Percentiles rank a stretch among this genome's conserved stretches.
phyloP scores from a whole-genome alignment of 2,797 vertebrate genomes.

The Discoglossus pictus region DNA sequence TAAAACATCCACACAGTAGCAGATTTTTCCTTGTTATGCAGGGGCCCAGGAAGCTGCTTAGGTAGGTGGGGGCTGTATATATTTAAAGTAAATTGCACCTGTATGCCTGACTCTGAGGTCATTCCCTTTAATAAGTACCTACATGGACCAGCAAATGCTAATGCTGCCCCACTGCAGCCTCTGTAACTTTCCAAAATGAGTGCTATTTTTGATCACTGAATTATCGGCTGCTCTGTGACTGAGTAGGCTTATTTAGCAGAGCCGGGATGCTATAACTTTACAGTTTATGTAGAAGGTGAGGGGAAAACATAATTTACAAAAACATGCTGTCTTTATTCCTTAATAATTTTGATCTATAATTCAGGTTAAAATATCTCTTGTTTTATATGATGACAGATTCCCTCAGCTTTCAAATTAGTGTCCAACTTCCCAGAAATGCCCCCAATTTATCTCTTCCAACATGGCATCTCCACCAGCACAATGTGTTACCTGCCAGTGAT shows the following conservation, averaged over 20 bases:
- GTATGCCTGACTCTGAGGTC: slow-evolving; percentile 20
- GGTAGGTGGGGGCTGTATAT: background rate
- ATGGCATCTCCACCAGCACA: slow-evolving; percentile 21
- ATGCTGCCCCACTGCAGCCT: background rate
- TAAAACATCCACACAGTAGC: too few relatives aligned
- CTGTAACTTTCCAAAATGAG: slow-evolving; percentile 12
- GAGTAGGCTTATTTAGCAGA: slow-evolving; percentile 12
- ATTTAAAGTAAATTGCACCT: slow-evolving; percentile 14
- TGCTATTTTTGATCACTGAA: slow-evolving; percentile 13
- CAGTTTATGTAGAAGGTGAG: background rate
- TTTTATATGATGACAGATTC: slow-evolving; percentile 24
- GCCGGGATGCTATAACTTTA: background rate
- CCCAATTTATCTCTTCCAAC: slow-evolving; percentile 37
- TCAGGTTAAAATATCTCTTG: slow-evolving; percentile 10
- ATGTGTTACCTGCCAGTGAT: slow-evolving; percentile 38
- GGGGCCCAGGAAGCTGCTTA: background rate
- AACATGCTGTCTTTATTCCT: background rate
- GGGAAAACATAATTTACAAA: slow-evolving; percentile 7
- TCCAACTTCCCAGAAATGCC: slow-evolving; percentile 42
- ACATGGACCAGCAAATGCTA: slow-evolving; percentile 24
- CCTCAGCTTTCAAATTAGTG: slow-evolving; percentile 16
- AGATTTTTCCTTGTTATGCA: too few relatives aligned
- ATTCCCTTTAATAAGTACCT: slow-evolving; percentile 25
- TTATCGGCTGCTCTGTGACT: slow-evolving; percentile 10
- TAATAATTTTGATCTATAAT: slow-evolving; percentile 26